phyloP scores from a whole-genome alignment of 2,113 vertebrate genomes.

The Ursus arctos region DNA sequence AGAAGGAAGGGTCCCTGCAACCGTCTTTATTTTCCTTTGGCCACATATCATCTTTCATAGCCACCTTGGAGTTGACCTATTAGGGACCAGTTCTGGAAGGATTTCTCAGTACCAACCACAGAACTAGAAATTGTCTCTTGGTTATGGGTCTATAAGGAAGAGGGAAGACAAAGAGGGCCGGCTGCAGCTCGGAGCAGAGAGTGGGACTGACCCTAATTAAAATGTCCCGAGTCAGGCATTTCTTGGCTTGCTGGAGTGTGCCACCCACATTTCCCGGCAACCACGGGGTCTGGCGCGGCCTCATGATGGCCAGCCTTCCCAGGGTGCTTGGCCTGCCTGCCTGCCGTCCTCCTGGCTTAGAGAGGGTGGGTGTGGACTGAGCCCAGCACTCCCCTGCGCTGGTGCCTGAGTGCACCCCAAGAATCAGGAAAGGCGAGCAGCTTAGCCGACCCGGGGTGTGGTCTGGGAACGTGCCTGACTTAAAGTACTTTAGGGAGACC shows the following conservation, averaged over 20 bases:
- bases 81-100: not conserved
- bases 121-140: not conserved
- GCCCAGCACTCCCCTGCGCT: not conserved
- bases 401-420: not conserved
- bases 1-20: not conserved
- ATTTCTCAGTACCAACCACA: not conserved
- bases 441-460: not conserved
- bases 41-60: not conserved
- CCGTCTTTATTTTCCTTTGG: not conserved
- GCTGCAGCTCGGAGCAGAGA: not conserved
- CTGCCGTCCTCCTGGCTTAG: not conserved
- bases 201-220: not conserved
- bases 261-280: constrained; percentile 34
- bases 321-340: not conserved
- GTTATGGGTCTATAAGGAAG: not conserved
- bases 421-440: not conserved
- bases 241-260: not conserved
- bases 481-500: not conserved
- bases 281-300: not conserved
- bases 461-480: not conserved
- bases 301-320: not conserved
- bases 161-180: not conserved
- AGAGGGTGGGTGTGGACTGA: not conserved
- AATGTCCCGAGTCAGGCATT: constrained; percentile 48
- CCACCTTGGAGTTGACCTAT: not conserved